Base-by-base conservation (phyloP, 35 echinoderm and acorn worm species). In the Ophioderma brevispina region DNA sequence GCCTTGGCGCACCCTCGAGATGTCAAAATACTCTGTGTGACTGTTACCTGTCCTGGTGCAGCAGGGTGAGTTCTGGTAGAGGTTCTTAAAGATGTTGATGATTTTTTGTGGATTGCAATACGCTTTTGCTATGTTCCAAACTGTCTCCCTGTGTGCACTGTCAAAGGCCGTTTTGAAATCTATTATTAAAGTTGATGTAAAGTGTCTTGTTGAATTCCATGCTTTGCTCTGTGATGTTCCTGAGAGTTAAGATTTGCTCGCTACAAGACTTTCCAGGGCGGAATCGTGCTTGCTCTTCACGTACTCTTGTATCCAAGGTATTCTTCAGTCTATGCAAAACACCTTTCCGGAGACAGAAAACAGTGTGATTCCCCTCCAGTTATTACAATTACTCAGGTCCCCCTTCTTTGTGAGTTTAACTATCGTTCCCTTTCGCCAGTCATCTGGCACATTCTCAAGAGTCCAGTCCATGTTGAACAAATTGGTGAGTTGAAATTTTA, bases 351-450 rank as follows among this genome's bases (percentile, higher is more conserved):
- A 32, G n/a, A 89, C n/a, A 3, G 87, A 52, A 33, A 90, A 80
- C 28, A 83, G 80, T 1, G 88, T 43, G 28, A 84, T 84, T 1
- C 80, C 78, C 55, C 80, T 36, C 88, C 79, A 84, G 80, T 90
- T 90, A 23, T 70, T 50, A 41, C 80, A 90, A 64, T 90, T 79
- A 25, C 36, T 70, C 21, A 90, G 50, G 33, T 83, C 63, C 25
- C 80, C 80, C 36, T 90, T 90, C 37, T 82, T 90, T 21, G 79
- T 41, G 21, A 84, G 78, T 31, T 90, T 90, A 19, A 90, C 46
- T n/a, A 90, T 90, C 10, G 39, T 15, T 17, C 80, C 39, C 10
- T 83, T 83, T 34, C n/a, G 43, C 81, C 81, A 83, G 32, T 83
- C 81, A 55, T 83, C 28, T 41, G 81, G 81, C 50, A 83, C 19